Conservation (phyloP, 1,140 invertebrate genomes). For the Leptinotarsa undecemlineata region DNA sequence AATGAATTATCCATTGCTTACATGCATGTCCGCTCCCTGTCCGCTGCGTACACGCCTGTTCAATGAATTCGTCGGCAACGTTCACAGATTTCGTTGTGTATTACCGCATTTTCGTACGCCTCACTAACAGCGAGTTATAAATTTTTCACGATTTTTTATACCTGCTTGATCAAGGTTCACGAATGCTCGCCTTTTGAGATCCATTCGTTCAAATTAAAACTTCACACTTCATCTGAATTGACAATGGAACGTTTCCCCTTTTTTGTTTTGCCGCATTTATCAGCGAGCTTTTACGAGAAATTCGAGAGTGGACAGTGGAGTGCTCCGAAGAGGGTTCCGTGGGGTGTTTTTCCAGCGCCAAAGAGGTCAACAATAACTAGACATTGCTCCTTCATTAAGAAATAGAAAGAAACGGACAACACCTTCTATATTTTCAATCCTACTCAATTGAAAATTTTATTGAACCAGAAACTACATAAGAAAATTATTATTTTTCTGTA, state of each 20-base stretch:
- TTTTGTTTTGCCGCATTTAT: constrained; percentile 16
- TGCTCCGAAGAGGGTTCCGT: too few species aligned
- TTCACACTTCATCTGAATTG: constrained; percentile 19
- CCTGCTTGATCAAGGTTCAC: constrained; percentile 33
- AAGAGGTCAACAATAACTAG: too few species aligned
- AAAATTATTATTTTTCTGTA: too few species aligned
- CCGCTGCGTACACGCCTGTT: constrained; percentile 27
- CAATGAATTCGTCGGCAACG: constrained; percentile 13
- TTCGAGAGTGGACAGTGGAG: too few species aligned
- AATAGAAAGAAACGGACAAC: too few species aligned
- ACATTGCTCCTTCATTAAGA: too few species aligned
- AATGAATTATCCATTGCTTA: constrained; percentile 33
- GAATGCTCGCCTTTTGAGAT: constrained; percentile 7
- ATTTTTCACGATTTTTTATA: constrained; percentile 33
- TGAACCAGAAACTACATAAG: too few species aligned
- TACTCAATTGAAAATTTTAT: too few species aligned
- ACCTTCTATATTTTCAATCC: too few species aligned
- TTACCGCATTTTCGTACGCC: not conserved
- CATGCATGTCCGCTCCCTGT: constrained; percentile 33
- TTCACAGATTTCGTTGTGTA: constrained; percentile 15
- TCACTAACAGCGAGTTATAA: constrained; percentile 15
- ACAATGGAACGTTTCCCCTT: constrained; percentile 9
- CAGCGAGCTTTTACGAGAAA: not conserved
- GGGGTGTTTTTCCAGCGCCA: too few species aligned
- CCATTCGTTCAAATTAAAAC: constrained; percentile 15